These are phyloP conservation scores for Onthophagus sagittarius DNA, from an alignment of 2,888 invertebrate genomes.

Conservation along the genomic window DNA sequence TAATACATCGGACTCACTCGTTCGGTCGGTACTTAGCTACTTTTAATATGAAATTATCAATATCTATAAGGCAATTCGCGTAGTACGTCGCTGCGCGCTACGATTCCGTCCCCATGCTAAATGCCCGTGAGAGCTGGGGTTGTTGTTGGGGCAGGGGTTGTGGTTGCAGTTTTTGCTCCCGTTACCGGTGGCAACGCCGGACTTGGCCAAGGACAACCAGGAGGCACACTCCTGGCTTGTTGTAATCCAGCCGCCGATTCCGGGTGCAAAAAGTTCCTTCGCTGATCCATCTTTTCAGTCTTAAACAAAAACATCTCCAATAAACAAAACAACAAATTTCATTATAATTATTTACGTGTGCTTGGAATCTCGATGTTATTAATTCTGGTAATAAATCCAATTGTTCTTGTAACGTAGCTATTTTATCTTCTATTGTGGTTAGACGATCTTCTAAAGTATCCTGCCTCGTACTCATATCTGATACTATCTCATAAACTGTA, in stretches of 20 bases:
- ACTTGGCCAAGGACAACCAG: constrained; percentile 76
- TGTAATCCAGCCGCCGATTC: constrained; percentile 70
- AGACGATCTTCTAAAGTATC: constrained; percentile 91
- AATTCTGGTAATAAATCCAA: constrained; percentile 81
- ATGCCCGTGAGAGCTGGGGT: constrained; percentile 18
- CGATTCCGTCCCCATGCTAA: constrained; percentile 8
- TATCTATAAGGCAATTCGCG: constrained; percentile 25
- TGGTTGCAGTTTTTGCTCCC: constrained; percentile 31
- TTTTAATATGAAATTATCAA: constrained; percentile 20
- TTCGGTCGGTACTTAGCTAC: neutral
- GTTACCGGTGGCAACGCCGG: constrained; percentile 65
- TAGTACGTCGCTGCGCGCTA: constrained; percentile 10
- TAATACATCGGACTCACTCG: neutral
- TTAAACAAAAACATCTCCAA: constrained; percentile 4
- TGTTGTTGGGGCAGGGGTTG: constrained; percentile 24
- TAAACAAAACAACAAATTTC: neutral
- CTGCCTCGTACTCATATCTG: constrained; percentile 94
- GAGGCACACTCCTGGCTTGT: constrained; percentile 51
- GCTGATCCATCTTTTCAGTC: constrained; percentile 55
- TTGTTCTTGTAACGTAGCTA: constrained; percentile 82
- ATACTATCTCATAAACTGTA: constrained; percentile 96
- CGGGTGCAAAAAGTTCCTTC: constrained; percentile 82
- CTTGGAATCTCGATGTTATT: constrained; percentile 57
- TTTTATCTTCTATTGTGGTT: constrained; percentile 87
- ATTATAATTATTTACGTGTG: constrained; percentile 40